phyloP scores from a whole-genome alignment of 2,888 invertebrate species.

The Chymomyza procnemis region DNA sequence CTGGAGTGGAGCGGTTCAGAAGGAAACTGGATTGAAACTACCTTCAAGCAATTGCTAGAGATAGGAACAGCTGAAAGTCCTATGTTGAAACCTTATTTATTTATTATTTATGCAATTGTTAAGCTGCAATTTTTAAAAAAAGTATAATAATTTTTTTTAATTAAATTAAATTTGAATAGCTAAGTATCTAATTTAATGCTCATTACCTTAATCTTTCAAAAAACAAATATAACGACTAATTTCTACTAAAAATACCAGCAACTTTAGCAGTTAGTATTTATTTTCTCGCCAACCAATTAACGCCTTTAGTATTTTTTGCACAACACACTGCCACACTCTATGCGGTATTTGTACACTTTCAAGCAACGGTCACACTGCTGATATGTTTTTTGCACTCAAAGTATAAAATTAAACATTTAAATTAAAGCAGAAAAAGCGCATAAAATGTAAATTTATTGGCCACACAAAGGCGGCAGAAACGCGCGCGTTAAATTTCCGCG shows the following conservation, averaged over 20 bases:
- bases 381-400: background rate
- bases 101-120: too few relatives aligned
- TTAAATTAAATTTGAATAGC: too few relatives aligned
- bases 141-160: too few relatives aligned
- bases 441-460: constrained; percentile 48
- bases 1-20: too few relatives aligned
- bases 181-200: too few relatives aligned
- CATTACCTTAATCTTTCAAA: background rate
- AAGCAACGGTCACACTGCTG: background rate
- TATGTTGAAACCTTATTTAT: too few relatives aligned
- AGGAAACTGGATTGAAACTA: too few relatives aligned
- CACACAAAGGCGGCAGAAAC: constrained; percentile 33
- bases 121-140: too few relatives aligned
- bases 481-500: constrained; percentile 31
- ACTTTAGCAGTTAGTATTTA: background rate
- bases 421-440: constrained; percentile 5
- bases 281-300: background rate
- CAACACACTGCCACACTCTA: background rate
- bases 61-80: too few relatives aligned
- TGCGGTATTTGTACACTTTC: background rate
- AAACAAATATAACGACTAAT: background rate
- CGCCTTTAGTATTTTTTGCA: background rate
- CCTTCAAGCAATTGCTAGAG: too few relatives aligned
- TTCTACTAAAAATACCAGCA: background rate
- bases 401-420: background rate